Conservation (phyloP, 2,888 invertebrate species). For the Cyrtodaria siliqua region DNA sequence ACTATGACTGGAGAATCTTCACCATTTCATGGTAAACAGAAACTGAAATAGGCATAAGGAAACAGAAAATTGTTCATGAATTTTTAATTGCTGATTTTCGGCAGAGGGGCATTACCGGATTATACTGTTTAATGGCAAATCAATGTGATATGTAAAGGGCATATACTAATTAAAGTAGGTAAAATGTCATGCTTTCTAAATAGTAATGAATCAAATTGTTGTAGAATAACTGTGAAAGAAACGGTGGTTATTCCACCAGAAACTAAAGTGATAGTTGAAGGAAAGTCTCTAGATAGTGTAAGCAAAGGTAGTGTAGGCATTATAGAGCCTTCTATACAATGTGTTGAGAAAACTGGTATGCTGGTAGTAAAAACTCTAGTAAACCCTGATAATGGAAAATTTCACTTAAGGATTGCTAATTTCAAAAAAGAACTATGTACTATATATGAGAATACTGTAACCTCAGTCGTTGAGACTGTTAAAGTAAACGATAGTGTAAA, state of each 20-base stretch:
- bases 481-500: background rate
- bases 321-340: constrained; percentile 13
- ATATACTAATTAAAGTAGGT: constrained; percentile 5
- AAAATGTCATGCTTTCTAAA: constrained; percentile 18
- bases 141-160: constrained; percentile 26
- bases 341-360: constrained; percentile 23
- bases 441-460: constrained; percentile 3
- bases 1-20: no score
- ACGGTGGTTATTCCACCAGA: constrained; percentile 13
- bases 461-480: constrained; percentile 8
- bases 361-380: constrained; percentile 17
- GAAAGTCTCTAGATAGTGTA: constrained; percentile 16
- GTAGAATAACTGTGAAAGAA: constrained; percentile 14
- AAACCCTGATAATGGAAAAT: constrained; percentile 5
- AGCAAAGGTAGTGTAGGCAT: constrained; percentile 4
- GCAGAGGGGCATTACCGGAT: background rate
- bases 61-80: no score
- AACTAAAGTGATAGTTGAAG: constrained; percentile 19
- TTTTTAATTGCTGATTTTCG: constrained; percentile 14
- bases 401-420: constrained; percentile 21
- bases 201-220: constrained; percentile 3
- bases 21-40: no score
- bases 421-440: constrained; percentile 3
- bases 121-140: background rate
- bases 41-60: no score